A percentile compares a stretch with the other conserved stretches of the same genome.
Conservation (phyloP, 2,113 vertebrate species). For the Zosterops pallidus region DNA sequence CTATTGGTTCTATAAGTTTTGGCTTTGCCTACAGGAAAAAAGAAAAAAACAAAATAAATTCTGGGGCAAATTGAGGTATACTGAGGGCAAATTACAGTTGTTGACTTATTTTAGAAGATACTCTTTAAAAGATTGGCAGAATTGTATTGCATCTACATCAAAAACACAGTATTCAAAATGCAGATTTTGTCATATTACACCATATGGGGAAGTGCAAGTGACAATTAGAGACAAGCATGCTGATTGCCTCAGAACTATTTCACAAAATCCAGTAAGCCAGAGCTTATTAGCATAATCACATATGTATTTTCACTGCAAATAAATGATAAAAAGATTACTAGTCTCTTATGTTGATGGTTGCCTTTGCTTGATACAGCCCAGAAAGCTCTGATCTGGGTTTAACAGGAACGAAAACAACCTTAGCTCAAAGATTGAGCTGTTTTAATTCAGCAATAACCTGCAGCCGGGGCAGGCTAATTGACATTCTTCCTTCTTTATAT, state of each 20-base stretch:
- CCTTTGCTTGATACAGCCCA: neutral
- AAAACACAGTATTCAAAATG: neutral
- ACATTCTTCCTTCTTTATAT: neutral
- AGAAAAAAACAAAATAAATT: neutral
- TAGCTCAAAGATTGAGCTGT: neutral
- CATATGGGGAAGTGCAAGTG: neutral
- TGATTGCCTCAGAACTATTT: neutral
- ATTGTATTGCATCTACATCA: neutral
- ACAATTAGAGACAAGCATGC: neutral
- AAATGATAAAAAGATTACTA: neutral
- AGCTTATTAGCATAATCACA: neutral
- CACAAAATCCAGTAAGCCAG: neutral
- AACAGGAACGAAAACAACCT: neutral
- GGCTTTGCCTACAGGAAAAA: constrained; percentile 85
- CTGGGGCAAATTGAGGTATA: neutral
- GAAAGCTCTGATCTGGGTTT: neutral
- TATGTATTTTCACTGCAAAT: neutral
- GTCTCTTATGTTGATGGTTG: neutral
- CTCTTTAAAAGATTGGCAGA: neutral
- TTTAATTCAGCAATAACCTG: neutral
- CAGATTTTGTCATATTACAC: neutral
- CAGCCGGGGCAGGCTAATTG: neutral
- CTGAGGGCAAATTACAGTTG: neutral
- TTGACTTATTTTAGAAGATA: neutral
- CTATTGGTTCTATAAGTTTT: constrained; percentile 94